phyloP scores from a whole-genome alignment of 2,888 invertebrate genomes.

The Arctia plantaginis region DNA sequence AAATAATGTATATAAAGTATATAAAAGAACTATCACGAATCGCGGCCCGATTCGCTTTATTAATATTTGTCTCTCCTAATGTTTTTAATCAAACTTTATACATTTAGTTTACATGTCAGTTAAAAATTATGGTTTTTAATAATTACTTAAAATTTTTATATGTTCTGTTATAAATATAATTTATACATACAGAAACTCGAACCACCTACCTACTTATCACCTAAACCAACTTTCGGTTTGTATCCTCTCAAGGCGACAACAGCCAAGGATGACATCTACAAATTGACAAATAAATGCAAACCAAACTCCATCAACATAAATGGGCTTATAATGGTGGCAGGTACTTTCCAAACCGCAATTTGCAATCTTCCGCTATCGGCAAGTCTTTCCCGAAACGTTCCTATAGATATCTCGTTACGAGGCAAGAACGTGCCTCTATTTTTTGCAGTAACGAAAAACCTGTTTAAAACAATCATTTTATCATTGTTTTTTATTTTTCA shows the following conservation, averaged over 20 bases:
- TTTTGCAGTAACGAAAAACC: neutral
- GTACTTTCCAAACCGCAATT: neutral
- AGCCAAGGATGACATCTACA: neutral
- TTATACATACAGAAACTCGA: too few species aligned
- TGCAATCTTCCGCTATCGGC: neutral
- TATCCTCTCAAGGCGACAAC: neutral
- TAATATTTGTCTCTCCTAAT: neutral
- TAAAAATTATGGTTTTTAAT: too few species aligned
- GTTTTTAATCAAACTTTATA: neutral
- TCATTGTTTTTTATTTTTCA: neutral
- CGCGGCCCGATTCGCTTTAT: neutral
- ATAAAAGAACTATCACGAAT: neutral
- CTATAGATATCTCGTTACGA: neutral
- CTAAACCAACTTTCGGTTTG: too few species aligned
- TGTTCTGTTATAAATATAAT: too few species aligned
- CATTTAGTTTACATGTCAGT: too few species aligned
- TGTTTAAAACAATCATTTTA: neutral
- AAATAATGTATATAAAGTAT: too few species aligned
- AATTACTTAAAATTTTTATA: too few species aligned
- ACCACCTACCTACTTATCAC: too few species aligned
- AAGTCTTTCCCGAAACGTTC: neutral
- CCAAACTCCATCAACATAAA: neutral
- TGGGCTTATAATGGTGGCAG: neutral
- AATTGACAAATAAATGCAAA: neutral
- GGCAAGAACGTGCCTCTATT: neutral